Base-by-base conservation (phyloP, 2,113 vertebrate genomes). In the Kryptolebias marmoratus region DNA sequence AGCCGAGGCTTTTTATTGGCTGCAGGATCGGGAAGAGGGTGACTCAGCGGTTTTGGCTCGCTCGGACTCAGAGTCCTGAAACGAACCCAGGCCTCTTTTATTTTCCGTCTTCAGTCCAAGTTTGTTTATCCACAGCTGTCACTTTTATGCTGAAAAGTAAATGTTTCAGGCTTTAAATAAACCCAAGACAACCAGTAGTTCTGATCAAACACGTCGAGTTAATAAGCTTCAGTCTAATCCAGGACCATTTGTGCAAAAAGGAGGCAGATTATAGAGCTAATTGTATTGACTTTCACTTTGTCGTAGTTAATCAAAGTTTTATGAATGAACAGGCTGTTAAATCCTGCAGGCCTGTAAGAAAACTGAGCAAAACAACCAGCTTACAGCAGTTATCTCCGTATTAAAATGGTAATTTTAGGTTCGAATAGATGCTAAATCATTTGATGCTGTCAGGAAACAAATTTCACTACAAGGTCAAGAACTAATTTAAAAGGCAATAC, bases 21-120 rank as follows among this genome's bases (percentile, higher is more conserved):
- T 72, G 71, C 58, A 9, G n/a, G 65, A 48, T 77, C 77, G 81
- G 71, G 62, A 64, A 73, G 79, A 56, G 54, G 65, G 80, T 91
- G 91, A 91, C 76, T 93, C 90, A 89, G 91, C 92, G 83, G 42
- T 70, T 86, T 52, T 69, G 32, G 68, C 61, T 49, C 72, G 54
- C 10, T 14, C 61, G 68, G 76, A 42, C 52, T 2, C 9, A 2
- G 68, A 55, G 55, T 59, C 49, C 64, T 31, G 39, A 68, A 42
- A 59, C 32, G 3, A 49, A 60, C 28, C 15, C 11, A 53, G 30
- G 52, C 39, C 11, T 15, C 39, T 8, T 53, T 48, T 28, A 0
- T 4, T 57, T 74, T 3, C 16, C 57, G 50, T 82, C 42, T 67
- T 49, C 5, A 44, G 15, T 11, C 30, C 12, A 1, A 59, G 5